Base-by-base conservation (phyloP, 2,888 invertebrate genomes). In the Mythimna impura region DNA sequence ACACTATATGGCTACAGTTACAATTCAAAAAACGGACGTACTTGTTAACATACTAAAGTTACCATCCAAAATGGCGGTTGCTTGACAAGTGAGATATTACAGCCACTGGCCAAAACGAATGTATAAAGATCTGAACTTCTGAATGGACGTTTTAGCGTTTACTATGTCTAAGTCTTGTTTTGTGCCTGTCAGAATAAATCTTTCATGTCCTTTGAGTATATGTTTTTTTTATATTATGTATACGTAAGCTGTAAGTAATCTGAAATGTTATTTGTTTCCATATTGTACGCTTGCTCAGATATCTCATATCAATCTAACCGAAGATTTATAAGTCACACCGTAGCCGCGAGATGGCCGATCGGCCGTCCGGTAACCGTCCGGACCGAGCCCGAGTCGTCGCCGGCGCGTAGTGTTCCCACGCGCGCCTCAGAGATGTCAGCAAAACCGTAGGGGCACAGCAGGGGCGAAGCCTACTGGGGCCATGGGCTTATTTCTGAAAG, bases 71-170 rank as follows among this genome's bases (percentile, higher is more conserved):
- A 40, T 62, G 55, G 69, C 40, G 50, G 62, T 69, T 36, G 40
- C 9, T 12, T 76, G 76, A 57, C 69, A 69, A n/a, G 61, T 69
- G 69, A 75, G 57, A 69, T 76, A 75, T 76, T 75, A 76, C 75
- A 57, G 54, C 9, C 12, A 43, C 22, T 9, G 9, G 12, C 30
- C 55, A 34, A 30, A 47, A 47, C 55, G 62, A 57, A 76, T 69
- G 75, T 63, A 55, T 55, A 17, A 10, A 69, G 76, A 58, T 76
- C 76, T 75, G 22, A 58, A 57, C 7, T 17, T 62, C 30, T 30
- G 55, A 76, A 68, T 62, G 17, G 50, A 62, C 25, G 43, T 73
- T 66, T 66, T 74, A 60, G 60, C 64, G 10, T 73, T 65, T 10
- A 50, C 36, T 10, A 8, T 40, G 47, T 47, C 43, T 52, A 47